Base-by-base conservation (phyloP, 1,140 invertebrate genomes). In the Lepidurus packardi region DNA sequence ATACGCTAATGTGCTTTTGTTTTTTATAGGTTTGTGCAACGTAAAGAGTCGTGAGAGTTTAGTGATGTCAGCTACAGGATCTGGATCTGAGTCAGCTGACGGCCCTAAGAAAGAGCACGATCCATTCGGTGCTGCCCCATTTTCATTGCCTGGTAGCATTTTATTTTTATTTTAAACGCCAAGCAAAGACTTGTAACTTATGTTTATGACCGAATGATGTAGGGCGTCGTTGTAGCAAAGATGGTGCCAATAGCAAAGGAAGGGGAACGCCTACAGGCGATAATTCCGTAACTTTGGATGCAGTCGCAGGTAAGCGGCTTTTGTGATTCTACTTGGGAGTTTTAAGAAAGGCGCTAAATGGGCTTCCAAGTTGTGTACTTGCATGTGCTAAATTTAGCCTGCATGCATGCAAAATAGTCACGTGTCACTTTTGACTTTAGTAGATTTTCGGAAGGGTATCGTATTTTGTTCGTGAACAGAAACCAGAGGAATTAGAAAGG, bases 101-200 rank as follows among this genome's bases (percentile, higher is more conserved):
- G 53, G 16, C 13, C n/a, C 45, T 81, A 84, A 87, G 76, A 85
- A 86, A 2, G 90, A 91, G 82, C 53, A 65, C 13, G 92, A 94
- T 87, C 92, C 92, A 73, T 94, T 94, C 83, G 89, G 91, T 82
- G 91, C 91, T 81, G 92, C 92, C 78, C 93, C 93, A 47, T 94
- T 94, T 83, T 92, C 88, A 85, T 88, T 91, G 84, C 91, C 91
- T 83, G 87, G 89, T 90, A 85, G 85, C 86, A n/a, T 82, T 10
- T 47, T 47, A 77, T 80, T 73, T 75, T 47, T 79, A 77, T 79
- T 75, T 8, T 34, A 34, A 34, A 34, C 21, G 0, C 53, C 9
- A 65, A 5, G 53, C 13, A 65, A 6, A n/a, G 53, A 21, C 16
- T 65, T 65, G 8, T 21, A 7, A 65, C 1, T 34, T 34, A 65